Evolutionary conservation across 2,888 invertebrate species (phyloP).

Genomic region (Hypomecis punctinalis): DNA sequence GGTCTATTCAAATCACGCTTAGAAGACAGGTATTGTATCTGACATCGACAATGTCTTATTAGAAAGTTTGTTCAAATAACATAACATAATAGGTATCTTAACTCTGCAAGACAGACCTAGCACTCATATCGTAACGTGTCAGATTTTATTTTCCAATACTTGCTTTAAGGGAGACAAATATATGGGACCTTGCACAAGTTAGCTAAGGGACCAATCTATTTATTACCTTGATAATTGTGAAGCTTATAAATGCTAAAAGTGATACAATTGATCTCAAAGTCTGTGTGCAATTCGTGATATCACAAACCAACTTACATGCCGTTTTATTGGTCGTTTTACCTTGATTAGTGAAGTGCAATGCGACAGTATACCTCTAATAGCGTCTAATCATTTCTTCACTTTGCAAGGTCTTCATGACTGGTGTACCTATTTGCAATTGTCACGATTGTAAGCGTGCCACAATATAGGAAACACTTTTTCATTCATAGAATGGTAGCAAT

Average conservation of each 20-base stretch:
- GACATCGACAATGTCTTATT: slow-evolving; percentile 12
- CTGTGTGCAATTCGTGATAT: too few relatives aligned
- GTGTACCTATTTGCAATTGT: slow-evolving; percentile 4
- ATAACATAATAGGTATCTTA: background rate
- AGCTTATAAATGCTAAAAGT: too few relatives aligned
- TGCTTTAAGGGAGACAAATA: too few relatives aligned
- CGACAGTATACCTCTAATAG: slow-evolving; percentile 1
- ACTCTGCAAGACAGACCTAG: too few relatives aligned
- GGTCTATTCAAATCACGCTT: slow-evolving; percentile 25
- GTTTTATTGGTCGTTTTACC: background rate
- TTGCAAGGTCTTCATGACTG: slow-evolving; percentile 13
- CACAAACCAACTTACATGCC: too few relatives aligned
- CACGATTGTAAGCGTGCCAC: slow-evolving; percentile 3
- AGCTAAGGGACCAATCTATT: too few relatives aligned
- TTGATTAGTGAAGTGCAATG: background rate
- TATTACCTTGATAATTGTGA: too few relatives aligned
- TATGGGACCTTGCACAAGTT: too few relatives aligned
- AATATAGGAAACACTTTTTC: background rate
- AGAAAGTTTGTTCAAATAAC: slow-evolving; percentile 12
- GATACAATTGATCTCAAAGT: too few relatives aligned
- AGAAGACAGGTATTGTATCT: slow-evolving; percentile 1
- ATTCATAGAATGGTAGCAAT: too few relatives aligned
- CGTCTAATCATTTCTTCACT: slow-evolving; percentile 11
- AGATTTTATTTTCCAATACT: too few relatives aligned
- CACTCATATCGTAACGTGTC: too few relatives aligned